These are phyloP conservation scores for Panulirus ornatus DNA, from an alignment of 1,140 invertebrate species.

Conservation along the genomic window DNA sequence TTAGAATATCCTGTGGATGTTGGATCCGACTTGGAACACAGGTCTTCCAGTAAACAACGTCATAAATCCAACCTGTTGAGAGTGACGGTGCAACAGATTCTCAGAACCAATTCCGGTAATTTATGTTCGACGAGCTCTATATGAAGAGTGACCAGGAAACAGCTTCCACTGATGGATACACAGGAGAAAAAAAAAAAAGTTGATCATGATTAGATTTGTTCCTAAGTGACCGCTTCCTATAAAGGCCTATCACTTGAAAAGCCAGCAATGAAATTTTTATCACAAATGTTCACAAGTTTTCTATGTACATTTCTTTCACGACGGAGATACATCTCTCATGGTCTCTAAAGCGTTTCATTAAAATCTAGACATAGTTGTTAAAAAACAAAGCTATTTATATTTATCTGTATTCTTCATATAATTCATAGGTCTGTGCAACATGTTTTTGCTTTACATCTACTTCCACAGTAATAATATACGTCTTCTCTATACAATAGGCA, in stretches of 20 bases:
- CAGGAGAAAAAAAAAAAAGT: background rate
- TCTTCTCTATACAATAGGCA: constrained; percentile 70
- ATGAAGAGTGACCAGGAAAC: constrained; percentile 9
- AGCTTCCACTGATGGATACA: background rate
- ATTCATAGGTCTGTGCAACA: constrained; percentile 55
- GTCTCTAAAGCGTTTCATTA: constrained; percentile 55
- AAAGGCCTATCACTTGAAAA: constrained; percentile 29
- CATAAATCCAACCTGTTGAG: constrained; percentile 5
- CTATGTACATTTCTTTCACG: constrained; percentile 42
- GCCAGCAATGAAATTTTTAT: constrained; percentile 53
- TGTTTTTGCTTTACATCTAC: constrained; percentile 46
- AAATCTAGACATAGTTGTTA: constrained; percentile 64
- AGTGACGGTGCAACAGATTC: background rate
- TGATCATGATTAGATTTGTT: constrained; percentile 30
- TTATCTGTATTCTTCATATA: constrained; percentile 22
- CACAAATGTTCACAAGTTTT: constrained; percentile 55
- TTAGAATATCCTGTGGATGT: background rate
- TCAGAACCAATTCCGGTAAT: constrained; percentile 2
- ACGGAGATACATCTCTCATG: constrained; percentile 37
- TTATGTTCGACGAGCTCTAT: constrained; percentile 8
- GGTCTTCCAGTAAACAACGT: background rate
- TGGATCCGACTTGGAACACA: background rate
- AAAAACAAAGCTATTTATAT: constrained; percentile 54
- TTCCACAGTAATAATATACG: constrained; percentile 66
- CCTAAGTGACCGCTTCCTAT: constrained; percentile 39